These are phyloP conservation scores for Acipenser transmontanus DNA, from an alignment of 2,797 vertebrate species.

Conservation along the genomic window DNA sequence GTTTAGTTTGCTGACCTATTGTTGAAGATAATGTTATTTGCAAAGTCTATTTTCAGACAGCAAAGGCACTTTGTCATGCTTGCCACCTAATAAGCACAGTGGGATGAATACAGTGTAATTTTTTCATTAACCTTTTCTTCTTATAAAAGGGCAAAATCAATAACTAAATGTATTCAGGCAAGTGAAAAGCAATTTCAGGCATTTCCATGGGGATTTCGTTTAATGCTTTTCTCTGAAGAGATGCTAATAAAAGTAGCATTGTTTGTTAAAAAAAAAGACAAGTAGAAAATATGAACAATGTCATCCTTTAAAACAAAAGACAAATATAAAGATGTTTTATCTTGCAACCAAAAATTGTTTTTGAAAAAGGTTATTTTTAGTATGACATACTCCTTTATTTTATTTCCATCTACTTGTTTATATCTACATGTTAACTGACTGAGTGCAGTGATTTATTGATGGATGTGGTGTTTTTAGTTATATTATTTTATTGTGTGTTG, in stretches of 20 bases:
- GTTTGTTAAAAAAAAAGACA: conserved; percentile 30
- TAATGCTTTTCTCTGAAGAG: conserved; percentile 26
- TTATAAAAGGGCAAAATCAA: conserved; percentile 43
- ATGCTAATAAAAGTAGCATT: conserved; percentile 44
- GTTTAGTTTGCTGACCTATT: conserved; percentile 1
- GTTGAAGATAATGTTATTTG: background rate
- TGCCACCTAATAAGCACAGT: conserved; percentile 31
- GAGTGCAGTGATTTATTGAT: too few relatives aligned
- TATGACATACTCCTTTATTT: too few relatives aligned
- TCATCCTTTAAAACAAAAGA: too few relatives aligned
- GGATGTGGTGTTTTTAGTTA: too few relatives aligned
- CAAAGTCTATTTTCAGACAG: background rate
- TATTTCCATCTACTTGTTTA: too few relatives aligned
- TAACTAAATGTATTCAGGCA: conserved; percentile 44
- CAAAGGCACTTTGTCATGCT: background rate
- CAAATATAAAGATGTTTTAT: too few relatives aligned
- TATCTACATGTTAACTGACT: too few relatives aligned
- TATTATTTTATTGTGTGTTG: too few relatives aligned
- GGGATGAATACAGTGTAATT: conserved; percentile 33
- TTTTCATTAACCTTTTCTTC: conserved; percentile 47
- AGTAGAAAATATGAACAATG: too few relatives aligned
- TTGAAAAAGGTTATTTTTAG: too few relatives aligned
- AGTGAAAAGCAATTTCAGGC: conserved; percentile 43
- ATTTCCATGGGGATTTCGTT: conserved; percentile 41
- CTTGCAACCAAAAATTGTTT: too few relatives aligned